phyloP scores from a whole-genome alignment of 2,113 vertebrate species.

The Numida meleagris region DNA sequence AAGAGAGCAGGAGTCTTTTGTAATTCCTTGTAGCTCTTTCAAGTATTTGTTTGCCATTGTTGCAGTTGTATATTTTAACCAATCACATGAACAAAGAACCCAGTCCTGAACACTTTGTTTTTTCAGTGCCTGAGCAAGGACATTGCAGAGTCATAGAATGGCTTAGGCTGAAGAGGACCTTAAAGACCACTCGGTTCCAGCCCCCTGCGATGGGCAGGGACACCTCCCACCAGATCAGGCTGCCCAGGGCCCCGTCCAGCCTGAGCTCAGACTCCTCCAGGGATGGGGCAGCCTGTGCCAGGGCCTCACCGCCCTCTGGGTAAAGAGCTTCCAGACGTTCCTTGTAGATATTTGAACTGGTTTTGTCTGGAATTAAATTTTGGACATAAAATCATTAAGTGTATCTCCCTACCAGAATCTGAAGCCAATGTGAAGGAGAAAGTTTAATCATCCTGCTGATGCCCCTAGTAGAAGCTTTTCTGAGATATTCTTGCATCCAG shows the following conservation, averaged over 20 bases:
- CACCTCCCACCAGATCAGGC: no score
- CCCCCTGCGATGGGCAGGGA: no score
- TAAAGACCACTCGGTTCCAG: no score
- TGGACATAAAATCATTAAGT: not conserved
- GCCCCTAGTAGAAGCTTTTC: not conserved
- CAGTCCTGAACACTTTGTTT: not conserved
- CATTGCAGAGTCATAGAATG: no score
- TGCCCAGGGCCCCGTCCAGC: no score
- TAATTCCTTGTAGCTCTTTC: constrained; percentile 59
- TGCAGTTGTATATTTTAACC: constrained; percentile 7
- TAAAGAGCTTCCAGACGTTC: not conserved
- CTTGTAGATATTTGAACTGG: not conserved
- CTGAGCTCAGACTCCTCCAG: no score
- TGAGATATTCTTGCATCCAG: not conserved
- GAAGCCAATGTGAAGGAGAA: not conserved
- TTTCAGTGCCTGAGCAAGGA: not conserved
- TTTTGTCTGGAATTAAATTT: constrained; percentile 6
- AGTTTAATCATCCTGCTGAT: not conserved
- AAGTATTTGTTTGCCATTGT: constrained; percentile 42
- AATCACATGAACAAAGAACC: not conserved
- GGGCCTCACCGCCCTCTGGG: no score
- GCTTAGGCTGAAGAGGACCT: no score
- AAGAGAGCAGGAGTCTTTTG: constrained; percentile 37
- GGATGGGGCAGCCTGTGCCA: no score
- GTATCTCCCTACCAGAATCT: not conserved